Base-by-base conservation (phyloP, 2,888 invertebrate genomes). In the Drosophila meridionalis region DNA sequence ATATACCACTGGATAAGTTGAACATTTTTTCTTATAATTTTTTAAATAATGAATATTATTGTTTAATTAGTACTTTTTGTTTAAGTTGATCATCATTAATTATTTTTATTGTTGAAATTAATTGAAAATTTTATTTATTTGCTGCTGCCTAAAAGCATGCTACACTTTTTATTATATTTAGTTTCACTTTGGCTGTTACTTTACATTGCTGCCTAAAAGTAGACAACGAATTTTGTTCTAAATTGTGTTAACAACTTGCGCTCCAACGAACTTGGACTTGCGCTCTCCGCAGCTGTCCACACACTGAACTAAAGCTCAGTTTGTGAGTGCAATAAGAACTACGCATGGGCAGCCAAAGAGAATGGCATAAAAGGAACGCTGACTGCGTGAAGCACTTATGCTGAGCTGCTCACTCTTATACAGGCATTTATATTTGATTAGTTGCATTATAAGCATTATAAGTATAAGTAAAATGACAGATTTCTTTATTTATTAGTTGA, bases 141-240 rank as follows among this genome's bases (percentile, higher is more conserved):
- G 9, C 2, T 8, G 0, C 4, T 8, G 8, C 53, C 9, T 3
- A n/a, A 52, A 64, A 73, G 63, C 69, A 74, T 48, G 75, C 69
- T 58, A 43, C 30, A 20, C 0, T 40, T 45, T 14, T 1, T 6
- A 9, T n/a, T 0, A 5, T 30, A 30, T 32, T 36, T 8, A 0
- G 1, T 9, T 9, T 0, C 3, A 6, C 5, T 0, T 9, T 0
- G 1, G 2, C 1, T 0, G 0, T 14, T 0, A n/a, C 0, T 61
- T 47, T 52, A 20, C 12, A 0, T 1, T 8, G 8, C 36, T 3
- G 52, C 56, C 55, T 7, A 32, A 48, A 50, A 76, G 47, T 43
- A 79, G 14, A 75, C 73, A 78, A 43, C 12, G 20, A 20, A 12
- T 0, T 2, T 26, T 14, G 5, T 3, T 11, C 3, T 11, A 6